Evolutionary conservation across 2,888 invertebrate species (phyloP).

Genomic region (Chaetoderma sp.): DNA sequence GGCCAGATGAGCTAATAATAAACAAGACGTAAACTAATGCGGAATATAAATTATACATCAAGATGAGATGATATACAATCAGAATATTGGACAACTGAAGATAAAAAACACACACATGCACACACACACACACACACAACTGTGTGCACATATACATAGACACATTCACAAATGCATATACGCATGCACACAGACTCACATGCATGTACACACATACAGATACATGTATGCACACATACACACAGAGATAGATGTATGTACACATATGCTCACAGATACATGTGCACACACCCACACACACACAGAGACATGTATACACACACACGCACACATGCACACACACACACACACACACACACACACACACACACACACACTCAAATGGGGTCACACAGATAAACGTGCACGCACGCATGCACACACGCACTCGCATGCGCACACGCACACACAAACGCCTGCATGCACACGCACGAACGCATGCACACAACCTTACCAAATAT

Average conservation of each 20-base stretch:
- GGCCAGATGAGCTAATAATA: too few relatives aligned
- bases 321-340: not conserved
- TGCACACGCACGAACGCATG: too few relatives aligned
- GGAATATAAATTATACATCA: not conserved
- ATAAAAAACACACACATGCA: not conserved
- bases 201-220: conserved; percentile 6
- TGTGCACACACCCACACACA: not conserved
- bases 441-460: not conserved
- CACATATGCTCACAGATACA: not conserved
- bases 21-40: not conserved
- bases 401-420: not conserved
- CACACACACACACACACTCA: not conserved
- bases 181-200: not conserved
- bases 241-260: not conserved
- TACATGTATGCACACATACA: not conserved
- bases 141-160: conserved; percentile 11
- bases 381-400: too few relatives aligned
- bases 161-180: conserved; percentile 7
- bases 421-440: not conserved
- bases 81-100: not conserved
- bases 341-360: not conserved
- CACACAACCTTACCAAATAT: conserved; percentile 74
- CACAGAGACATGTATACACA: not conserved
- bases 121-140: conserved; percentile 14
- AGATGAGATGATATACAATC: not conserved